phyloP scores from a whole-genome alignment of 1,140 invertebrate genomes.

The Tribolium castaneum region DNA sequence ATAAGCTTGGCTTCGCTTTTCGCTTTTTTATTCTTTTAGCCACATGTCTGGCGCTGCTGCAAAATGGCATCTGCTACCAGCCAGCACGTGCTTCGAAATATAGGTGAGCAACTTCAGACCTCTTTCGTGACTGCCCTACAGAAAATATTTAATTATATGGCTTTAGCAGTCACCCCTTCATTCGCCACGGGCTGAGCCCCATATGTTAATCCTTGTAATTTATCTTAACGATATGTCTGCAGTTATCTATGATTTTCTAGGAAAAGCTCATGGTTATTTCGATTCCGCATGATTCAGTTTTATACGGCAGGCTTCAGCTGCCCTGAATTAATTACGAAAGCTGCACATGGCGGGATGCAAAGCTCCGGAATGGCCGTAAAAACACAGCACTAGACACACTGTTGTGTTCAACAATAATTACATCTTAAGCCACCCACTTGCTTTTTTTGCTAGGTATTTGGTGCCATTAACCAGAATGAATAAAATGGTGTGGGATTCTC shows the following conservation, averaged over 20 bases:
- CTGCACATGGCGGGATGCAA: not conserved
- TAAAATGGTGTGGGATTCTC: slow-evolving; percentile 29
- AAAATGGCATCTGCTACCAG: slow-evolving; percentile 46
- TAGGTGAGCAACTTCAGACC: slow-evolving; percentile 45
- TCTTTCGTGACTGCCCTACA: slow-evolving; percentile 45
- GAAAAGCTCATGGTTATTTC: slow-evolving; percentile 17
- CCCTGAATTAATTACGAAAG: slow-evolving; percentile 32
- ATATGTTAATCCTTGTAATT: slow-evolving; percentile 34
- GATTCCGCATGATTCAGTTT: slow-evolving; percentile 15
- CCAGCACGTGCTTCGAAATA: slow-evolving; percentile 46
- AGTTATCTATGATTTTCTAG: slow-evolving; percentile 36
- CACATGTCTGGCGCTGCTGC: slow-evolving; percentile 41
- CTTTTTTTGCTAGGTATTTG: slow-evolving; percentile 2
- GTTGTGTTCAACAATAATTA: not conserved
- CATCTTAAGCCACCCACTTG: slow-evolving; percentile 14
- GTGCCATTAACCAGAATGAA: slow-evolving; percentile 31
- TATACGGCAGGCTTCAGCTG: slow-evolving; percentile 3
- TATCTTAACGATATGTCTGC: slow-evolving; percentile 32
- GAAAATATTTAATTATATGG: slow-evolving; percentile 47
- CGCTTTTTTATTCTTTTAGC: slow-evolving; percentile 35
- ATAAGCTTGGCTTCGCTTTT: slow-evolving; percentile 34
- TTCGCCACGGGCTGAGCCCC: slow-evolving; percentile 16
- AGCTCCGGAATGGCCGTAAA: not conserved
- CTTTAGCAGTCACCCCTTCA: slow-evolving; percentile 11
- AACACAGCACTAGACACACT: too few relatives aligned